Evolutionary conservation across 2,113 vertebrate genomes (phyloP), one percentile per base, ranked within the genome.

Genomic region (Clinocottus analis): DNA sequence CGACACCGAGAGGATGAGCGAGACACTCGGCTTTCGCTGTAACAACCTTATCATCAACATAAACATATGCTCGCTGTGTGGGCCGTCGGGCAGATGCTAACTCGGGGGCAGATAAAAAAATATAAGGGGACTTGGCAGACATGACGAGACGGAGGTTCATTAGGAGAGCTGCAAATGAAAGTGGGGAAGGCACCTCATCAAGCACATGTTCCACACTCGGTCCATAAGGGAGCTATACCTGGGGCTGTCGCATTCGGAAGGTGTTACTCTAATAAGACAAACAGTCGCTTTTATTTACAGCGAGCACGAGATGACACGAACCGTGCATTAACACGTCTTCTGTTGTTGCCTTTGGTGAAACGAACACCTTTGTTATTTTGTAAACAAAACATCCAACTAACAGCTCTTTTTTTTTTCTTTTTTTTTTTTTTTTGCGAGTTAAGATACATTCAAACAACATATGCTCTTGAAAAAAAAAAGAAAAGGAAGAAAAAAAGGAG

Each of bases 371-470:
- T 90, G 90, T 87, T 89, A 90, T 94, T 94, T 93, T 94, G 91
- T 94, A 93, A 94, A 94, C 94, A 95, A 91, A 91, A 91, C 93
- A 90, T 93, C 87, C 80, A 84, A 91, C 92, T 93, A 93, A 94
- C 94, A 94, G 93, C 91, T 39, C 37, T 9, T 2, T 90, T n/a
- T n/a, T n/a, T n/a, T n/a, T n/a, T 75, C 69, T 1, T 35, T 35
- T 35, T 43, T 14, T 43, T 43, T 43, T 43, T 11, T 43, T 84
- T 90, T 94, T 91, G 79, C 80, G 68, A 92, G 93, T 90, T 93
- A 92, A 95, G 92, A 95, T 93, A 93, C 90, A 91, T 92, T 92
- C 91, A 92, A 94, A 93, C 93, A 94, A 91, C 95, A 95, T 94
- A 95, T 94, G 93, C 88, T 95, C 90, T 91, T 91, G 90, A 94